A percentile compares a stretch with the other conserved stretches of the same genome.
These are phyloP conservation scores for Discoglossus pictus DNA, from an alignment of 2,797 vertebrate genomes.

Conservation along the genomic window DNA sequence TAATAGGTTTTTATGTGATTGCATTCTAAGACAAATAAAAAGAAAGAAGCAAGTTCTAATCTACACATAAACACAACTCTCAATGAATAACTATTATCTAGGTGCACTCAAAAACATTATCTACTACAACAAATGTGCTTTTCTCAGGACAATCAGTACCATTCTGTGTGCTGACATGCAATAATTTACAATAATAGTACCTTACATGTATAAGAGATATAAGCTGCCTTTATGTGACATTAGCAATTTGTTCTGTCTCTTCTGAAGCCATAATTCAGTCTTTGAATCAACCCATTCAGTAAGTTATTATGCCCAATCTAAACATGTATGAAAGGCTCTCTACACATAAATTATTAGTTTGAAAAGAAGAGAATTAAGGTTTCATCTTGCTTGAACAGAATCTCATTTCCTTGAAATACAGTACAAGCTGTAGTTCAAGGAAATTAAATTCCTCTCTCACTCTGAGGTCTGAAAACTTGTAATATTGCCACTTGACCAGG, in stretches of 20 bases:
- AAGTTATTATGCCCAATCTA: constrained; percentile 56
- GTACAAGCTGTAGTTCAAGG: constrained; percentile 51
- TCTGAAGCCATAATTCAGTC: constrained; percentile 52
- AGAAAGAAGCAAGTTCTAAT: no score
- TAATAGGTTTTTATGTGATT: no score
- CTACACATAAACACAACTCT: no score
- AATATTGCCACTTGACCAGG: constrained; percentile 11
- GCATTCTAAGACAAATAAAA: no score
- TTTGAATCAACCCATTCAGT: constrained; percentile 53
- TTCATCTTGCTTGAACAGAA: constrained; percentile 52
- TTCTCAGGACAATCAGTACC: no score
- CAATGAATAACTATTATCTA: no score
- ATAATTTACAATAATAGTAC: constrained; percentile 20
- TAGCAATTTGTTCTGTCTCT: constrained; percentile 38
- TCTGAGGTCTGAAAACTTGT: constrained; percentile 11
- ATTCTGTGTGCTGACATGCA: no score
- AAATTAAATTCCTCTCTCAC: constrained; percentile 53
- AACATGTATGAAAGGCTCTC: constrained; percentile 53
- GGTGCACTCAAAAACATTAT: no score
- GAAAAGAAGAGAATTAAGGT: constrained; percentile 56
- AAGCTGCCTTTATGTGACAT: constrained; percentile 27
- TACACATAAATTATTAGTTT: constrained; percentile 60
- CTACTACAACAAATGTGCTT: no score
- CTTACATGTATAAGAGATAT: constrained; percentile 21
- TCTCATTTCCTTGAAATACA: constrained; percentile 56